Percentiles rank a stretch among this genome's conserved stretches.
These are phyloP conservation scores for Corythaeola cristata DNA, from an alignment of 2,113 vertebrate genomes.

Conservation along the genomic window DNA sequence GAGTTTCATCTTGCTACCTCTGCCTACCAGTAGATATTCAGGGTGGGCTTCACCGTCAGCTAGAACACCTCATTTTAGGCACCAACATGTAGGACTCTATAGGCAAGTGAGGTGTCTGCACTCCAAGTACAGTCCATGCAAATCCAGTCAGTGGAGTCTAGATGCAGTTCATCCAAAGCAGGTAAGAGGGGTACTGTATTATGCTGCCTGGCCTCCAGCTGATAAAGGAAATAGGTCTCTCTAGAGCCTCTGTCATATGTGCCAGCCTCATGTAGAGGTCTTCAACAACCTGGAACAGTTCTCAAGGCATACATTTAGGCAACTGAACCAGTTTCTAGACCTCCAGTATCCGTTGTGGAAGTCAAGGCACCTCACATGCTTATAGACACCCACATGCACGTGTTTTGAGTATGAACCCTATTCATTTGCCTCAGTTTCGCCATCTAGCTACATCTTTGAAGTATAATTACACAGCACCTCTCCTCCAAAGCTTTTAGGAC, in stretches of 20 bases:
- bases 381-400: background rate
- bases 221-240: background rate
- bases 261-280: background rate
- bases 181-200: background rate
- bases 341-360: background rate
- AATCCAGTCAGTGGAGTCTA: background rate
- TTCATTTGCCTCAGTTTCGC: background rate
- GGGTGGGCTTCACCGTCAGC: background rate
- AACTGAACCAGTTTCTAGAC: background rate
- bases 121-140: background rate
- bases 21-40: background rate
- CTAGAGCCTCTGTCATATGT: background rate
- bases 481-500: background rate
- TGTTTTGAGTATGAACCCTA: background rate
- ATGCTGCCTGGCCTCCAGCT: background rate
- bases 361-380: background rate
- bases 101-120: background rate
- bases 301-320: background rate
- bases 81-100: background rate
- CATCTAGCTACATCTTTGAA: background rate
- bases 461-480: background rate
- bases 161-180: background rate
- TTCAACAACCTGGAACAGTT: background rate
- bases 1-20: background rate
- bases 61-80: background rate